Evolutionary conservation across 2,113 vertebrate species (phyloP).

Genomic region (Zosterops pallidus): DNA sequence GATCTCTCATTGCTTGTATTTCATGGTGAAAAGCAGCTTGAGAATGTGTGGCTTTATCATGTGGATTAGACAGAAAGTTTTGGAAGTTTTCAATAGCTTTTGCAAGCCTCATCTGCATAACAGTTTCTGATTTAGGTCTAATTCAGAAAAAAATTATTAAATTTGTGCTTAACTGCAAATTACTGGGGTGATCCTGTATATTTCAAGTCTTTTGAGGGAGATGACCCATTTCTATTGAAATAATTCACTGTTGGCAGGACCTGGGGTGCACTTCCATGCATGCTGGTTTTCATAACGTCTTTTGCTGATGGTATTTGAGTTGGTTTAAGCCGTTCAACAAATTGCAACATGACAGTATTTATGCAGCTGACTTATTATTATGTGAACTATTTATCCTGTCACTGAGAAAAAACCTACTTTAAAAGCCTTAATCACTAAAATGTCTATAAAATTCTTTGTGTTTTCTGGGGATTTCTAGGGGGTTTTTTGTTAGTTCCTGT

Average conservation of each 20-base stretch:
- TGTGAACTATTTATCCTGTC: background rate
- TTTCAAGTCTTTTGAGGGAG: background rate
- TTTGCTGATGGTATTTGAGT: background rate
- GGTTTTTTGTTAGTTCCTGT: background rate
- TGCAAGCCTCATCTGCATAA: background rate
- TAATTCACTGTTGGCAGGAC: background rate
- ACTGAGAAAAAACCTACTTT: background rate
- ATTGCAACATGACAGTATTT: background rate
- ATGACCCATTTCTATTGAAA: background rate
- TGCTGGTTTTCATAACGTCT: background rate
- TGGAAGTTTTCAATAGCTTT: background rate
- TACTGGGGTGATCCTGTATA: background rate
- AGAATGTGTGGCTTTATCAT: background rate
- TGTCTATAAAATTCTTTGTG: background rate
- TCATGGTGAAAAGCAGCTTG: background rate
- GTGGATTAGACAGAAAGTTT: background rate
- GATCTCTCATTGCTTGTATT: background rate
- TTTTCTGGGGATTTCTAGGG: background rate
- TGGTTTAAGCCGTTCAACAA: background rate
- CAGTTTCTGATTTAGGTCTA: background rate
- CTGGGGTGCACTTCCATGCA: background rate
- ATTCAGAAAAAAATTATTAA: background rate
- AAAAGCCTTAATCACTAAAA: background rate
- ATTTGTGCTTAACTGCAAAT: background rate
- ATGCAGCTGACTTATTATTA: background rate